phyloP scores from a whole-genome alignment of 1,140 invertebrate genomes.

The Belonocnema kinseyi region DNA sequence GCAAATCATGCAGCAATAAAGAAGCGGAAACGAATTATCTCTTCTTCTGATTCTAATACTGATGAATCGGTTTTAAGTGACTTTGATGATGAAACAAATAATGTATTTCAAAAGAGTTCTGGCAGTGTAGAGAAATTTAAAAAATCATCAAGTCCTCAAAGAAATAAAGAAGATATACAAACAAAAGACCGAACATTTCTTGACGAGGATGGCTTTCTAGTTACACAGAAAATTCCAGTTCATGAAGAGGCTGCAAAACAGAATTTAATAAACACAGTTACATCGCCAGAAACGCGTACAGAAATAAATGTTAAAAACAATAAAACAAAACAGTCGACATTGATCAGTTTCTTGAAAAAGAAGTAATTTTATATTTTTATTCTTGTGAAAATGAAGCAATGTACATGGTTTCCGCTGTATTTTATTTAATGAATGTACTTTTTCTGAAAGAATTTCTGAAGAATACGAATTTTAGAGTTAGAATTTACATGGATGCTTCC shows the following conservation, averaged over 20 bases:
- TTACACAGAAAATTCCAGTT: conserved; percentile 67
- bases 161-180: conserved; percentile 57
- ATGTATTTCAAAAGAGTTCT: conserved; percentile 42
- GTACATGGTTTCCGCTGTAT: too few relatives aligned
- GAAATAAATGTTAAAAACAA: conserved; percentile 43
- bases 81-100: conserved; percentile 43
- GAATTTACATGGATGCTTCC: too few relatives aligned
- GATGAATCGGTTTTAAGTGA: conserved; percentile 51
- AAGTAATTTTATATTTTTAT: conserved; percentile 43
- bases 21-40: conserved; percentile 66
- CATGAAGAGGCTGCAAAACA: conserved; percentile 65
- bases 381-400: not conserved
- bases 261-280: conserved; percentile 53
- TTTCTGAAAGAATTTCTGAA: too few relatives aligned
- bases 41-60: conserved; percentile 62
- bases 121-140: conserved; percentile 35
- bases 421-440: too few relatives aligned
- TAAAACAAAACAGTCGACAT: conserved; percentile 55
- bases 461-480: too few relatives aligned
- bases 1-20: conserved; percentile 50
- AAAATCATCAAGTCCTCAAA: conserved; percentile 53
- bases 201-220: conserved; percentile 69
- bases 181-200: conserved; percentile 62
- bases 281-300: conserved; percentile 43
- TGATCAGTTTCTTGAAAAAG: conserved; percentile 66